These are phyloP conservation scores for Pipistrellus pipistrellus DNA, from an alignment of 2,797 vertebrate genomes.

Conservation along the genomic window DNA sequence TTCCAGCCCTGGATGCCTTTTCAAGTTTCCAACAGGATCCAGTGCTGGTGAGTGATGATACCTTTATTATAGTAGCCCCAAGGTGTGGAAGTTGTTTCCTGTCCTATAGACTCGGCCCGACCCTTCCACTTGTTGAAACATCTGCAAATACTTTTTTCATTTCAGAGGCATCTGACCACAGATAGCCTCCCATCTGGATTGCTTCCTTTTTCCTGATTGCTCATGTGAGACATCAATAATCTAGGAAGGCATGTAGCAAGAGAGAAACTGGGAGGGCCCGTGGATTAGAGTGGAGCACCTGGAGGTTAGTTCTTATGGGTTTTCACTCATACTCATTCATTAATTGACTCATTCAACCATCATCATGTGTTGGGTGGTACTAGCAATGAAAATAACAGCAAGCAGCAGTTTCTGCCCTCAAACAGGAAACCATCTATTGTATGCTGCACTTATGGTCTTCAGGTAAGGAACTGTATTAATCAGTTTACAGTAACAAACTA, in stretches of 20 bases:
- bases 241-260: conserved; percentile 20
- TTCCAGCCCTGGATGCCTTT: conserved; percentile 74
- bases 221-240: conserved; percentile 25
- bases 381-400: background rate
- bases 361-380: background rate
- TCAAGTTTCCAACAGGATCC: conserved; percentile 71
- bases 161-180: conserved; percentile 75
- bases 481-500: conserved; percentile 13
- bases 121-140: conserved; percentile 71
- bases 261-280: conserved; percentile 25
- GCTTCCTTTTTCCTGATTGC: conserved; percentile 77
- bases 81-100: conserved; percentile 81
- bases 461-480: background rate
- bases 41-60: conserved; percentile 71
- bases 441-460: background rate
- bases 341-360: conserved; percentile 53
- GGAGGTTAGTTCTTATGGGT: background rate
- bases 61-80: conserved; percentile 72
- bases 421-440: background rate
- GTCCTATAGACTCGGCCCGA: conserved; percentile 52
- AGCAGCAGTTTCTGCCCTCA: background rate
- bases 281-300: background rate
- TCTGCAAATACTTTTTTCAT: conserved; percentile 80
- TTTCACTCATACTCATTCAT: conserved; percentile 17
- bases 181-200: conserved; percentile 68